Conservation (phyloP, 2,888 invertebrate genomes). For the Agrotis clavis region DNA sequence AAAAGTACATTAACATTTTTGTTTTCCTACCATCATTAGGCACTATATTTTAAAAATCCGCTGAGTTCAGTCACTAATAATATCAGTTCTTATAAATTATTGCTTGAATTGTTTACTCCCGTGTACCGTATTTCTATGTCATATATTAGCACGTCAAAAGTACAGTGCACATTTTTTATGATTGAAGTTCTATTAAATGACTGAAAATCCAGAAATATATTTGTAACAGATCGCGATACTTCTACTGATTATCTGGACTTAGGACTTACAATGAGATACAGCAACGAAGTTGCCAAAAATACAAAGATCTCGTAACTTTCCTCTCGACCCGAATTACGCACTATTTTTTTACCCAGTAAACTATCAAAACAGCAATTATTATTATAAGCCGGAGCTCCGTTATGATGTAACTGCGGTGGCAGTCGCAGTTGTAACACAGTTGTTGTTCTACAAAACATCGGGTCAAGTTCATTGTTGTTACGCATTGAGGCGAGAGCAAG, state of each 20-base stretch:
- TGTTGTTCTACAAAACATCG: slow-evolving; percentile 38
- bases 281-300: not conserved
- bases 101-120: too few relatives aligned
- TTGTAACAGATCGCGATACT: too few relatives aligned
- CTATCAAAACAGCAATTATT: slow-evolving; percentile 21
- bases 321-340: slow-evolving; percentile 3
- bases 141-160: too few relatives aligned
- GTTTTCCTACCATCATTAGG: not conserved
- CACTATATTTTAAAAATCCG: not conserved
- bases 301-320: slow-evolving; percentile 15
- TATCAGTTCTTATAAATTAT: too few relatives aligned
- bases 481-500: slow-evolving; percentile 24
- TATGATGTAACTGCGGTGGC: slow-evolving; percentile 38
- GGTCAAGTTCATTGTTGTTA: slow-evolving; percentile 59
- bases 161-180: too few relatives aligned
- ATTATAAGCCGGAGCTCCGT: slow-evolving; percentile 50
- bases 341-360: slow-evolving; percentile 14
- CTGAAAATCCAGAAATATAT: too few relatives aligned
- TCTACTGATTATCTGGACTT: too few relatives aligned
- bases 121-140: too few relatives aligned
- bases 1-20: not conserved
- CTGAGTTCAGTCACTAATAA: too few relatives aligned
- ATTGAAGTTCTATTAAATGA: too few relatives aligned
- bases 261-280: too few relatives aligned
- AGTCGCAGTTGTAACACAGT: slow-evolving; percentile 16